Evolutionary conservation across 1,140 invertebrate species (phyloP), one percentile per base, ranked within the genome.

Genomic region (Pentalonia nigronervosa): DNA sequence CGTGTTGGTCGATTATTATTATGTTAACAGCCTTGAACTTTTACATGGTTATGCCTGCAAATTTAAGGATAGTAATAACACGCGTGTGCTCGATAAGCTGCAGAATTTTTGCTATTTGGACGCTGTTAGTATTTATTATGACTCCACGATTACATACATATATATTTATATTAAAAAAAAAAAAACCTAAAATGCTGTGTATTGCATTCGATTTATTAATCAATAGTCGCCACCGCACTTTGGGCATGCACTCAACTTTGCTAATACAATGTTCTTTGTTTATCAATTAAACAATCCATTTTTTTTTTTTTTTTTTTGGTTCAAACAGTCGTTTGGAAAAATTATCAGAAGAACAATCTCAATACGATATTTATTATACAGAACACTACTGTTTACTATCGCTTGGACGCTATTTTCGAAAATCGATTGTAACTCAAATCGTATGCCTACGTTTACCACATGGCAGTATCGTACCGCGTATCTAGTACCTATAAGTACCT

Each of bases 21-120:
- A 67, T 67, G n/a, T 76, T n/a, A 48, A 87, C 41, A 87, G 9
- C 84, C 84, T 87, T 87, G 84, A 87, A 87, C 84, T 87, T 47
- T 87, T 87, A 17, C 45, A 47, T 45, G 11, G 84, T n/a, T 48
- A 47, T 87, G 30, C 84, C 45, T 41, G 41, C 41, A 87, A 87
- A 87, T 30, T 17, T 47, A 87, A 30, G 45, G 41, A 47, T 76
- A 20, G 60, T 76, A 76, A n/a, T 41, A 41, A 41, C 41, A 41
- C 14, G 60, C 60, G 30, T 67, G 60, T 76, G 60, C 48, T 87
- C 84, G 45, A 87, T 87, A 87, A 87, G 25, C 25, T 30, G 60
- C 30, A 76, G 50, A 53, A 53, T 23, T 53, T 6, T 21, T 0
- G 50, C 60, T 76, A 14, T 34, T 67, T 67, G 14, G 11, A 17